Evolutionary conservation across 2,888 invertebrate species (phyloP).

Genomic region (Nomada fabriciana): DNA sequence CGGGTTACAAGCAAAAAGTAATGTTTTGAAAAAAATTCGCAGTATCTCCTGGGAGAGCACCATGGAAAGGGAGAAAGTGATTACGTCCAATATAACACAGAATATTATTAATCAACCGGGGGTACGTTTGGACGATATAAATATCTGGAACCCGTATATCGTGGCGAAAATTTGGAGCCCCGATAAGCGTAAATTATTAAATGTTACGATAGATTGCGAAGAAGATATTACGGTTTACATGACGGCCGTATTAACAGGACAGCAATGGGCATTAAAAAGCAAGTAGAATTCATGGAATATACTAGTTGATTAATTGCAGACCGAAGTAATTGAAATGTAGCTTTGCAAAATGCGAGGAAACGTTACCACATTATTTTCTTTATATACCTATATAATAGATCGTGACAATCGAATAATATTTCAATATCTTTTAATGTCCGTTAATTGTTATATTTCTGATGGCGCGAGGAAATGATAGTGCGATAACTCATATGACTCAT

Average conservation of each 20-base stretch:
- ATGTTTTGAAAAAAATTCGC: neutral
- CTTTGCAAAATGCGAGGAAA: neutral
- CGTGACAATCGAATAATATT: neutral
- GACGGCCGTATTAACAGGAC: conserved; percentile 84
- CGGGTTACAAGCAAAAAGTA: neutral
- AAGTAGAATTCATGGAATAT: conserved; percentile 72
- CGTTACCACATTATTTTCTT: neutral
- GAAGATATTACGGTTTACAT: conserved; percentile 84
- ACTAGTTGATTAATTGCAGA: neutral
- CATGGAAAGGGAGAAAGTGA: too few relatives aligned
- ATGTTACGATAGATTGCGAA: conserved; percentile 84
- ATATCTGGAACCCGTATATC: conserved; percentile 72
- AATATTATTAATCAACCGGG: neutral
- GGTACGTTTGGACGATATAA: conserved; percentile 20
- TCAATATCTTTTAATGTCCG: neutral
- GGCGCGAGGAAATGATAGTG: neutral
- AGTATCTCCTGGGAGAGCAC: neutral
- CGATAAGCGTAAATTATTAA: conserved; percentile 83
- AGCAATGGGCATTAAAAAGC: conserved; percentile 86
- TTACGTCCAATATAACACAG: neutral
- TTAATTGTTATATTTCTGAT: neutral
- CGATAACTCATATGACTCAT: neutral
- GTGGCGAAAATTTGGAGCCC: conserved; percentile 76
- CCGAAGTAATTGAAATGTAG: neutral
- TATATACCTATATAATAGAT: neutral